Conservation (phyloP, 2,113 vertebrate species). For the Clarias gariepinus region DNA sequence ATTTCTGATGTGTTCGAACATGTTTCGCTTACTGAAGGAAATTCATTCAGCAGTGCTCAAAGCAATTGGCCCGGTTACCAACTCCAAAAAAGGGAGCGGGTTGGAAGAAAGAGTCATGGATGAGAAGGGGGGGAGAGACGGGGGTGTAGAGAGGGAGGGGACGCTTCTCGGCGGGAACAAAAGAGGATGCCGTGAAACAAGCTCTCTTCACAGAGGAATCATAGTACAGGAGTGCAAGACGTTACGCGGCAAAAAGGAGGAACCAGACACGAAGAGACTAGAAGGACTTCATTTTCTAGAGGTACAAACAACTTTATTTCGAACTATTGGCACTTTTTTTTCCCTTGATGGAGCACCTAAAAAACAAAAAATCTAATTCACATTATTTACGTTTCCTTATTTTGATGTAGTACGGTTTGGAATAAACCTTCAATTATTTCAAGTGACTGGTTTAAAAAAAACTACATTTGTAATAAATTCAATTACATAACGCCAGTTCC, state of each 20-base stretch:
- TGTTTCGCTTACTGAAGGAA: neutral
- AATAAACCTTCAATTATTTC: neutral
- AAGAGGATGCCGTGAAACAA: conserved; percentile 59
- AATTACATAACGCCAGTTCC: neutral
- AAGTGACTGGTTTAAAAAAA: neutral
- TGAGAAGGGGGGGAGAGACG: conserved; percentile 34
- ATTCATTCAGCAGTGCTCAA: neutral
- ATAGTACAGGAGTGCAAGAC: neutral
- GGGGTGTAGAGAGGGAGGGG: conserved; percentile 66
- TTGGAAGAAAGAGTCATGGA: conserved; percentile 12
- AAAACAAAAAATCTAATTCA: neutral
- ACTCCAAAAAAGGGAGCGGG: conserved; percentile 8
- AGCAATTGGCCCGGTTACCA: neutral
- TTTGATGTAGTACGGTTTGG: neutral
- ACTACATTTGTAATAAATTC: neutral
- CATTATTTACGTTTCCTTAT: neutral
- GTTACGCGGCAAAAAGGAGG: neutral
- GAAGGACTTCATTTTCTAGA: neutral
- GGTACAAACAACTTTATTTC: neutral
- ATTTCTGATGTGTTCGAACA: conserved; percentile 12
- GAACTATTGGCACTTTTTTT: neutral
- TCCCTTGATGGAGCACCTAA: neutral
- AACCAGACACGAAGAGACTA: neutral
- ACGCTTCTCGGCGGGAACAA: conserved; percentile 50
- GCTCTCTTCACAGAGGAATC: conserved; percentile 28